A percentile compares a stretch with the other conserved stretches of the same genome.
Evolutionary conservation across 2,888 invertebrate species (phyloP).

Genomic region (Saturnia japonica): DNA sequence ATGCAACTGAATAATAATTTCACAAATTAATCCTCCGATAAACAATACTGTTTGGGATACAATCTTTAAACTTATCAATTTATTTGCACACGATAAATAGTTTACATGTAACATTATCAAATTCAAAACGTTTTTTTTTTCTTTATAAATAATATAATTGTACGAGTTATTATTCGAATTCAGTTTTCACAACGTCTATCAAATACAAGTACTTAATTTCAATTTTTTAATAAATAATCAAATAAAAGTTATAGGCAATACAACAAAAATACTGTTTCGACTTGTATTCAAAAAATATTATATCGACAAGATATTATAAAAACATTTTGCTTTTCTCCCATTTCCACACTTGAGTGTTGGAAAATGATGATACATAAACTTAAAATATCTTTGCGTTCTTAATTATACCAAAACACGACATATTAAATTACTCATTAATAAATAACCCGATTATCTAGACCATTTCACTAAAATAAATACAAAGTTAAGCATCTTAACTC

Average conservation of each 20-base stretch:
- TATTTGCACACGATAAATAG: no score
- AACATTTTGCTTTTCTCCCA: background rate
- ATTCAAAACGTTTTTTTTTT: no score
- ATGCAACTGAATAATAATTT: no score
- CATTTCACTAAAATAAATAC: slow-evolving; percentile 18
- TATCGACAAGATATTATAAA: no score
- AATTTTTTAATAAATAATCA: background rate
- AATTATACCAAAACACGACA: background rate
- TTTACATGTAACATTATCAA: no score
- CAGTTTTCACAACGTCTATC: no score
- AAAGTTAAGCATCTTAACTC: slow-evolving; percentile 20
- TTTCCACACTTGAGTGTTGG: background rate
- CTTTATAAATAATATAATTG: no score
- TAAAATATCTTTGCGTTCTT: background rate
- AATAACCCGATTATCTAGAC: slow-evolving; percentile 1
- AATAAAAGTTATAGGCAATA: background rate
- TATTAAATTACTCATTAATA: slow-evolving; percentile 13
- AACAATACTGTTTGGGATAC: no score
- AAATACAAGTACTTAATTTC: no score
- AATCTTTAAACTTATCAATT: no score
- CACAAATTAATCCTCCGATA: no score
- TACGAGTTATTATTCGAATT: no score
- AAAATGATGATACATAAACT: background rate
- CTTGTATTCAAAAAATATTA: background rate
- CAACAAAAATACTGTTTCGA: background rate